phyloP scores from a whole-genome alignment of 2,113 vertebrate species.

The Xenus cinereus region DNA sequence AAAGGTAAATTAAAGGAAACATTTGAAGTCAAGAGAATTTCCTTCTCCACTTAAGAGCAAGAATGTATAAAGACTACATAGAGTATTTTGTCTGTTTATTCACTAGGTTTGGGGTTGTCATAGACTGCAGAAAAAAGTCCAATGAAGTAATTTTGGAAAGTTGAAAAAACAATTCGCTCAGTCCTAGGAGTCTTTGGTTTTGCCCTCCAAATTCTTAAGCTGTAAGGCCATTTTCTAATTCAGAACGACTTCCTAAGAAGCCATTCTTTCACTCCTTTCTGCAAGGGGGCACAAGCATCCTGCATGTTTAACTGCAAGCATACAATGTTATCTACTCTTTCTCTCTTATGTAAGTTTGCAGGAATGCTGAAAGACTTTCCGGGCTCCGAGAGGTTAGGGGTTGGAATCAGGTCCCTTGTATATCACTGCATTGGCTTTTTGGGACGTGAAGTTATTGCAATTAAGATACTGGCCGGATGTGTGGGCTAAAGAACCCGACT shows the following conservation, averaged over 20 bases:
- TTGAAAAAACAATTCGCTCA: slow-evolving; percentile 5
- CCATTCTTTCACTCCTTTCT: slow-evolving; percentile 78
- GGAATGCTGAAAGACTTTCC: slow-evolving; percentile 82
- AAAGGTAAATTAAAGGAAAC: neutral
- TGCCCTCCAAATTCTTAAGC: slow-evolving; percentile 54
- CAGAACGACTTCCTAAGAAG: slow-evolving; percentile 64
- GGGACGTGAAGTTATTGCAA: slow-evolving; percentile 76
- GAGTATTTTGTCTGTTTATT: neutral
- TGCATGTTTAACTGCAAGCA: slow-evolving; percentile 72
- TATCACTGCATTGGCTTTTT: slow-evolving; percentile 69
- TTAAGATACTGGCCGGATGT: slow-evolving; percentile 81
- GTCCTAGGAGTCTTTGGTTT: slow-evolving; percentile 10
- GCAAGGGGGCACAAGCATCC: slow-evolving; percentile 74
- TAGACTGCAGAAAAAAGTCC: neutral
- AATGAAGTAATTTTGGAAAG: slow-evolving; percentile 6
- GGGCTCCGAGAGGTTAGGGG: slow-evolving; percentile 68
- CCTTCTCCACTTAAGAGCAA: neutral
- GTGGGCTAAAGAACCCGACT: slow-evolving; percentile 72
- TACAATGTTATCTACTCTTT: slow-evolving; percentile 83
- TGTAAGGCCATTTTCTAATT: slow-evolving; percentile 57
- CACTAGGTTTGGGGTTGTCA: neutral
- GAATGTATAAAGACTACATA: neutral
- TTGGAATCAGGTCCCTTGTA: slow-evolving; percentile 60
- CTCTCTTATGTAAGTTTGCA: slow-evolving; percentile 82
- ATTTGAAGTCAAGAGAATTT: neutral